Conservation (phyloP, 2,113 vertebrate species). For the Otis tarda region DNA sequence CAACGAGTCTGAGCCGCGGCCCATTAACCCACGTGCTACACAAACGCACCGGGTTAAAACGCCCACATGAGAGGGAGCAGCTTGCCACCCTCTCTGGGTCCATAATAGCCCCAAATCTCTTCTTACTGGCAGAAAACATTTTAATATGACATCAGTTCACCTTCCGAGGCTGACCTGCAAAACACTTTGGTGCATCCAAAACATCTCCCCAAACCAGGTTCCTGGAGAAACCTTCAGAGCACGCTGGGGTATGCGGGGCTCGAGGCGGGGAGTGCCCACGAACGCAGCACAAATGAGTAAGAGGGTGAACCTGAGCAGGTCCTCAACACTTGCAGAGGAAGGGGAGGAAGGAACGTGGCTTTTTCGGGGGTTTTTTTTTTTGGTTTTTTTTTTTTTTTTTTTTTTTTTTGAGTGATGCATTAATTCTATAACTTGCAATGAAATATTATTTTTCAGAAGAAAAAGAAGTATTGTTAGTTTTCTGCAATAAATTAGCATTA, state of each 20-base stretch:
- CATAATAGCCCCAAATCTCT: not conserved
- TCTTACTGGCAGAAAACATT: not conserved
- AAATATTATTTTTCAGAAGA: not conserved
- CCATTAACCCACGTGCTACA: not conserved
- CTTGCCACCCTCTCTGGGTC: not conserved
- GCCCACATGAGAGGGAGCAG: rapidly evolving
- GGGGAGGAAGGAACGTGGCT: not conserved
- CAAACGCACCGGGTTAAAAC: not conserved
- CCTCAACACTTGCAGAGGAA: not conserved
- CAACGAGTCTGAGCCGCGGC: not conserved
- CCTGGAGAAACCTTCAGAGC: not conserved
- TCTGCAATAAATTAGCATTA: not conserved
- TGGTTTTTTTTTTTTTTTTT: too few relatives aligned
- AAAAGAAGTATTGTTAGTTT: not conserved
- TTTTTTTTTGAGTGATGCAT: not conserved
- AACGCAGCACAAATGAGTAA: rapidly evolving
- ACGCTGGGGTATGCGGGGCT: not conserved
- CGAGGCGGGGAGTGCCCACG: rapidly evolving
- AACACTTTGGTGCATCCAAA: not conserved
- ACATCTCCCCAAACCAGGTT: not conserved
- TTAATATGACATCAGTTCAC: rapidly evolving
- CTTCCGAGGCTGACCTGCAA: rapidly evolving
- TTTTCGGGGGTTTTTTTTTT: too few relatives aligned
- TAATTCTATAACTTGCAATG: not conserved
- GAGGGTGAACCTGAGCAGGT: not conserved